Evolutionary conservation across 30 jellyfish, hydroid and myxozoan species (phyloP), one percentile per base, ranked within the genome.

Genomic region (Hydractinia echinata): DNA sequence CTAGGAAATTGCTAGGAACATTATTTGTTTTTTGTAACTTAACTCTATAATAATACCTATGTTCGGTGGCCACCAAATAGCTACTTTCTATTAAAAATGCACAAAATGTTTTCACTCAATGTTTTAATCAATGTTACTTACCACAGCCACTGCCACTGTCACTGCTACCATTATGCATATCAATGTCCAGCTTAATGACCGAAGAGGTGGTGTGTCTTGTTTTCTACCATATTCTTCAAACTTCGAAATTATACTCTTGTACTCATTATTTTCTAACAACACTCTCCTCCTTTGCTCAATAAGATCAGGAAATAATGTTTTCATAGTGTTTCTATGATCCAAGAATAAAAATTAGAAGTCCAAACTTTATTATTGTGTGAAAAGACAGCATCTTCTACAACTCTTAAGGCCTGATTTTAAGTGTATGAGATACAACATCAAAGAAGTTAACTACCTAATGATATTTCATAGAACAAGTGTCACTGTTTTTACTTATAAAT

Each of bases 71-170:
- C 2, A 30, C 44, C 1, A 30, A 30, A 30, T 30, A 30, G 44
- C 44, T 30, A 30, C 44, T 30, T 30, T 30, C 44, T 30, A 30
- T 30, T 0, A 30, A 30, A 30, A 30, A 30, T 30, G 2, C 44
- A 30, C 2, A 30, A 30, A 30, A 30, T 30, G 44, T 30, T 30
- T 30, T 30, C 2, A 30, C 44, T 30, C 2, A 30, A 30, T 30
- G 1, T 0, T 30, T 2, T 30, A 30, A 30, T 30, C 44, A 30
- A 30, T 30, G 44, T 30, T 58, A 66, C 97, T 78, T 64, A 92
- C 98, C 87, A 92, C 94, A 68, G 79, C 73, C 6, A 92, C 85
- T 10, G 93, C 96, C 60, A 86, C 55, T 7, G 76, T 54, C 4
- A 92, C 55, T 39, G 96, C 86, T 7, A 77, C 77, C 5, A 86